These are phyloP conservation scores for Bradypodion ventrale DNA, from an alignment of 2,797 vertebrate species.

Conservation along the genomic window DNA sequence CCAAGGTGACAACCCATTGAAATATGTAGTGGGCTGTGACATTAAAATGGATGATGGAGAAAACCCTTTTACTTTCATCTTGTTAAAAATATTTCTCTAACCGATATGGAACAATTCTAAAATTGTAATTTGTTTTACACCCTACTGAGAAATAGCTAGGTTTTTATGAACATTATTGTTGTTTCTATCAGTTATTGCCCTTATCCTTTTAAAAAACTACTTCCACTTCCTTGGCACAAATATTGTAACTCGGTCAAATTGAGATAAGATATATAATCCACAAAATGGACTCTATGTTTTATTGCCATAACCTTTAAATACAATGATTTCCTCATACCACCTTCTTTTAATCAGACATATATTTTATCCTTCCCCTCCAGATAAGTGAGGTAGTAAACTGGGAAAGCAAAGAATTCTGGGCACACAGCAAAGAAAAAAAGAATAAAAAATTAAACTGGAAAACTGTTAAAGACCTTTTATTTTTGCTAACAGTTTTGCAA, in stretches of 20 bases:
- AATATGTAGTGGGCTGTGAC: too few relatives aligned
- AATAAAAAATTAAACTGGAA: too few relatives aligned
- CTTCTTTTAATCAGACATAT: conserved; percentile 30
- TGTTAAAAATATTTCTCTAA: too few relatives aligned
- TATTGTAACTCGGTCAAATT: not conserved
- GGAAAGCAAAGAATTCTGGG: conserved; percentile 10
- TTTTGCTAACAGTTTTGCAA: not conserved
- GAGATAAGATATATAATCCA: not conserved
- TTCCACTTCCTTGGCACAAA: not conserved
- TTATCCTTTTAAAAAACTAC: not conserved
- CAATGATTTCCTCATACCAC: too few relatives aligned
- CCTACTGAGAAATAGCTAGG: not conserved
- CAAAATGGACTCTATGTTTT: conserved; percentile 2
- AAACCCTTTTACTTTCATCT: too few relatives aligned
- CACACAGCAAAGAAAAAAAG: conserved; percentile 25
- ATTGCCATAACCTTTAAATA: conserved; percentile 36
- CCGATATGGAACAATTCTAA: too few relatives aligned
- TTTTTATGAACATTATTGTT: not conserved
- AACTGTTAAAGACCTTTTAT: too few relatives aligned
- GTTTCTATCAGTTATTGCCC: not conserved
- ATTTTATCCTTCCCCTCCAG: not conserved
- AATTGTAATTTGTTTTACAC: not conserved
- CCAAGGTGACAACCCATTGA: too few relatives aligned
- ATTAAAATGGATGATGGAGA: too few relatives aligned
- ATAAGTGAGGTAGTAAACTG: conserved; percentile 24